Conservation (phyloP, 2,888 invertebrate genomes). For the Drosophila borealis region DNA sequence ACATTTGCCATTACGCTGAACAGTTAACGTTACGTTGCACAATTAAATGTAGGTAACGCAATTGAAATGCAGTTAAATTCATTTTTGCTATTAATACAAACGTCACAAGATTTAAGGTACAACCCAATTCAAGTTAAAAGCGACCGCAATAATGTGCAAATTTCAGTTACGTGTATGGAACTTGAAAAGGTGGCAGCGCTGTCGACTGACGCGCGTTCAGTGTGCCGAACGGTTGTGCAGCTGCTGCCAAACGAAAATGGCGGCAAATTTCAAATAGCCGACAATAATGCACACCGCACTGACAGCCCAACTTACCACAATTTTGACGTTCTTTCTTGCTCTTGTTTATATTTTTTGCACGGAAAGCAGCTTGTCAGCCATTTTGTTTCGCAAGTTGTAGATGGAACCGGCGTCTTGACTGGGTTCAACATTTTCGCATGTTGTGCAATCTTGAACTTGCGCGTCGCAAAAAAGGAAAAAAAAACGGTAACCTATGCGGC, state of each 20-base stretch:
- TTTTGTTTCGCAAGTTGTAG: too few relatives aligned
- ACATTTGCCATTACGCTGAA: slow-evolving; percentile 3
- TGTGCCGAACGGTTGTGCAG: slow-evolving; percentile 14
- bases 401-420: too few relatives aligned
- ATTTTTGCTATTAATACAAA: neutral
- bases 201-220: slow-evolving; percentile 21
- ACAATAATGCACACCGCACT: too few relatives aligned
- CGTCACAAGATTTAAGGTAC: neutral
- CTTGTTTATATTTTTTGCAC: neutral
- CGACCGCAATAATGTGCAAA: too few relatives aligned
- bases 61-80: neutral
- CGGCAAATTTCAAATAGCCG: slow-evolving; percentile 22
- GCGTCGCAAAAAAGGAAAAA: too few relatives aligned
- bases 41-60: neutral
- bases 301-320: neutral
- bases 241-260: neutral
- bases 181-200: slow-evolving; percentile 47
- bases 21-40: neutral
- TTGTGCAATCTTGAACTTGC: too few relatives aligned
- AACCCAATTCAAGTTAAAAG: neutral
- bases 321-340: neutral
- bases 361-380: too few relatives aligned
- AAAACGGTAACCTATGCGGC: neutral
- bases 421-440: too few relatives aligned
- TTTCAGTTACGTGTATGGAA: neutral